Conservation (phyloP, 2,113 vertebrate species). For the Taxidea taxus region DNA sequence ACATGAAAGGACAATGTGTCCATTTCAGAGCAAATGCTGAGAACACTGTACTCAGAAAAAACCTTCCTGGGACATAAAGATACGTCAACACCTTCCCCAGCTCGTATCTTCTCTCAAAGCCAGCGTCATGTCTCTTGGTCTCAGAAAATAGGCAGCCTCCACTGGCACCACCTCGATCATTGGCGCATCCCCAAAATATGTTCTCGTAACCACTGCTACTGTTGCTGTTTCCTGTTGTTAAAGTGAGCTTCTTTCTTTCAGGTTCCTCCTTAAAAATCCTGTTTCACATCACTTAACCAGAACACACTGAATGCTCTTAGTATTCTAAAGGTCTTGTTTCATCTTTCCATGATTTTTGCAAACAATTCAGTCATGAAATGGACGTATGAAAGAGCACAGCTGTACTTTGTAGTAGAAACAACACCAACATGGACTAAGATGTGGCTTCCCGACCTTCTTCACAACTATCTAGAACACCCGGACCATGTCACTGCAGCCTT, state of each 20-base stretch:
- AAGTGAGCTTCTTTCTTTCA: background rate
- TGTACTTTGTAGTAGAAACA: background rate
- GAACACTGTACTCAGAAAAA: background rate
- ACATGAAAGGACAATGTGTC: background rate
- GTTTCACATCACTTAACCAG: background rate
- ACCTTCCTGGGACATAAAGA: no score
- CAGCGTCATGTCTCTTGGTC: background rate
- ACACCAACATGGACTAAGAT: background rate
- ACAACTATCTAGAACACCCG: background rate
- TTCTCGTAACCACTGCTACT: background rate
- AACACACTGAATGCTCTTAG: background rate
- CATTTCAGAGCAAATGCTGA: background rate
- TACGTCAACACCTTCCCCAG: background rate
- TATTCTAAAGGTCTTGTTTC: background rate
- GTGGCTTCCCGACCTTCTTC: background rate
- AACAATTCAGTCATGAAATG: background rate
- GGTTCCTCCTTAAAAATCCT: background rate
- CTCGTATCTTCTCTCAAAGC: background rate
- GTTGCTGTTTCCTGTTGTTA: rapidly evolving
- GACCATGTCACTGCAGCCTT: background rate
- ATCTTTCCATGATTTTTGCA: background rate
- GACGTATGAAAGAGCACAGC: rapidly evolving
- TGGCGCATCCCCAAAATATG: background rate
- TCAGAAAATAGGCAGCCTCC: background rate
- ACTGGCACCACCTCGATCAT: rapidly evolving